Base-by-base conservation (phyloP, 2,888 invertebrate species). In the Agrilus biguttatus region DNA sequence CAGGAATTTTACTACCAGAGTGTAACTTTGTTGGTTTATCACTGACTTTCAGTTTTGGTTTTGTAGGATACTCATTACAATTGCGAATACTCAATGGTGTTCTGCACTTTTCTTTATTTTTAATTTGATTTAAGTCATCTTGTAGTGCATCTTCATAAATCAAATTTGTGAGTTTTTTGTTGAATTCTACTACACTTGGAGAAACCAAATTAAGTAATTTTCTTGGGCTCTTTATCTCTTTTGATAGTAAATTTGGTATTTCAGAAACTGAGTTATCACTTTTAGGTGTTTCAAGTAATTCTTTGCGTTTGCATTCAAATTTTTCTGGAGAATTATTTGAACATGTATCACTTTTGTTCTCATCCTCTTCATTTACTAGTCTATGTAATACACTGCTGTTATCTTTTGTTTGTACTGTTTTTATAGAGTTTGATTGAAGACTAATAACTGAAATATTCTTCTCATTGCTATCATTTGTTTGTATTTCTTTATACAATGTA, bases 141-240 rank as follows among this genome's bases (percentile, higher is more conserved):
- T 49, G 43, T 43, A 55, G 54, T 36, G 70, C 66, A 65, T 77
- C 76, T 65, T 76, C 75, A 62, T 75, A 76, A 48, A 77, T 72
- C n/a, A 74, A 59, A 39, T 74, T 60, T 4, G 69, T 71, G 42
- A 74, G 67, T 49, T 67, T 57, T 50, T 67, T 69, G 42, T 68
- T 59, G 37, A 64, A 58, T 59, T 50, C 67, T 58, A 47, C 57
- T 45, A 53, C 51, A 46, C 58, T 55, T 28, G 52, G 53, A 35
- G 54, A 53, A n/a, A 57, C 40, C 10, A 28, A 28, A 28, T 10
- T 10, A 3, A 10, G 3, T 10, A 10, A 28, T 10, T 28, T 28
- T 10, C 5, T 8, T 28, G 28, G 28, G 5, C 8, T 28, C 10
- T 28, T 28, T 10, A 10, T 8, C 10, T 33, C 32, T 13, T 44